Evolutionary conservation across 2,797 vertebrate species (phyloP), one percentile per base, ranked within the genome.

Genomic region (Microctenopoma lineatum): DNA sequence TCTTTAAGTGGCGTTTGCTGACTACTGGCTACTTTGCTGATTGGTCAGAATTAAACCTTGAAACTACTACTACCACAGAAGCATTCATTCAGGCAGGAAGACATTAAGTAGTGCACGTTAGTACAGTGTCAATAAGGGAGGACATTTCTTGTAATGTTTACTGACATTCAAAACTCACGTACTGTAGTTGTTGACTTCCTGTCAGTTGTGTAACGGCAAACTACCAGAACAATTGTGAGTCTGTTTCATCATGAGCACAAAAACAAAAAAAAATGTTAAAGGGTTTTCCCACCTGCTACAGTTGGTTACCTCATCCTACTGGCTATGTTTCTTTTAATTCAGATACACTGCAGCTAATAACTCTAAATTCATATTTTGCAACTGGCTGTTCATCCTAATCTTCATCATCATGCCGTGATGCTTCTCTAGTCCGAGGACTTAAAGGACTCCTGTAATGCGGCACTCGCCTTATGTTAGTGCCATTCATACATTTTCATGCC

Each of bases 401-500:
- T 68, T 47, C 9, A 54, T 54, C 9, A 54, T 54, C 25, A 57
- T 12, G n/a, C 53, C 66, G 45, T 46, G 1, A 38, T 13, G 4
- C 29, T 8, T 56, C 27, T 50, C 36, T 56, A 46, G 18, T 9
- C 7, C 4, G 38, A 38, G 51, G 21, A 60, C 21, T 72, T 29
- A 66, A 65, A 59, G 27, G 44, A 15, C 59, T 25, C 0, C 0
- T 50, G 27, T 13, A 52, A 60, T 55, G 39, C 9, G 42, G 0
- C 32, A 53, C n/a, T 66, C 46, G 12, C 16, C 46, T 63, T 70
- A 39, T 64, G 29, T 69, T 39, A 1, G 27, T 18, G 39, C 69
- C 70, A 51, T 48, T 67, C 45, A 62, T 27, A 47, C 13, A 36
- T 48, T 21, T 27, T 71, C 66, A 75, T 66, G 61, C 21, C 38